Evolutionary conservation across 2,113 vertebrate genomes (phyloP), one percentile per base, ranked within the genome.

Genomic region (Panthera leo): DNA sequence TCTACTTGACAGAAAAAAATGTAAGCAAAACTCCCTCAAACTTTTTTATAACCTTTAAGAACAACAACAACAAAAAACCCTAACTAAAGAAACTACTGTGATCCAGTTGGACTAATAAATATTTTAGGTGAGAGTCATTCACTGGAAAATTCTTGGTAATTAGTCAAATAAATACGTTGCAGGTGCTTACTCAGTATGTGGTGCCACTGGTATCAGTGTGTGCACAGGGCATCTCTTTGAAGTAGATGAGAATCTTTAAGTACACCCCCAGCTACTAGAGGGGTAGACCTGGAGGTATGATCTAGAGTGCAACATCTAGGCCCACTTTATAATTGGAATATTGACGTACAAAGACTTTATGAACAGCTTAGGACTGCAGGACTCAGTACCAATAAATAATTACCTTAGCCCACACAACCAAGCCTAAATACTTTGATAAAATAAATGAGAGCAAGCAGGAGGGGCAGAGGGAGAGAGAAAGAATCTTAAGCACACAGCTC

Each of bases 81-180:
- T 31, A 84, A 82, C 23, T 21, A 19, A 91, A 91, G 12, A 83
- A 78, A 84, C 34, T 68, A 31, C 7, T 18, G 36, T 86, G 73
- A 85, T 63, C 58, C 65, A 78, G 89, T 7, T 80, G 27, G 25
- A 97, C n/a, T 93, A 91, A 82, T 73, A 76, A 89, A 51, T 91
- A 84, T 79, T 95, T 91, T 39, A 85, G 36, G 21, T 58, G 14
- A 87, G n/a, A 58, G 58, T 85, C 65, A 91, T 45, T 96, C 9
- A 84, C 48, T 93, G 36, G 68, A 83, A 88, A 95, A 86, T 80
- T 94, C 23, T 78, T 97, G 71, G 65, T 87, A 78, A 92, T 76
- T 21, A 95, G 39, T 67, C 25, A 90, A 76, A 65, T 70, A 85
- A 42, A 3, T 68, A 58, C 48, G 29, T 61, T 82, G 61, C 23